Evolutionary conservation across 1,140 invertebrate species (phyloP).

Genomic region (Luehdorfia chinensis): DNA sequence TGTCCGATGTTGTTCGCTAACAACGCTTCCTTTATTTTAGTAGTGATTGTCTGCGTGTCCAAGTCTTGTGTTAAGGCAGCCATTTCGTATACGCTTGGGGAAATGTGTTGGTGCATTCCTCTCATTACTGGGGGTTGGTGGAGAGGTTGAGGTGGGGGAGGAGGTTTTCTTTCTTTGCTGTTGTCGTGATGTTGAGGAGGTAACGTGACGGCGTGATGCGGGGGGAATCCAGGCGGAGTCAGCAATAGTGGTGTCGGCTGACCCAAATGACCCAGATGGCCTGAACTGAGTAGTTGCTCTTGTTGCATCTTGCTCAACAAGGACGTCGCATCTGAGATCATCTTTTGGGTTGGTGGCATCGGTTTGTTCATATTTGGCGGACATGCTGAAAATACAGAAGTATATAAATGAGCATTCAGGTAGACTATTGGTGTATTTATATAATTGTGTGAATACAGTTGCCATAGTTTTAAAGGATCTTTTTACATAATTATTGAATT

Average conservation of each 20-base stretch:
- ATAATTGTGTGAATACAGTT: no score
- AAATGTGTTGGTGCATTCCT: constrained; percentile 87
- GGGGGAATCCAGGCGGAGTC: constrained; percentile 81
- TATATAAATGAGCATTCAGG: not conserved
- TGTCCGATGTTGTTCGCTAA: constrained; percentile 98
- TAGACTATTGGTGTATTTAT: no score
- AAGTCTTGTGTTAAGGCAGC: constrained; percentile 96
- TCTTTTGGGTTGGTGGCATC: constrained; percentile 86
- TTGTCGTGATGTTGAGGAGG: constrained; percentile 74
- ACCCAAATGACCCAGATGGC: constrained; percentile 74
- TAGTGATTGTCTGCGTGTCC: constrained; percentile 97
- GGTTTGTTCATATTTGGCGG: constrained; percentile 84
- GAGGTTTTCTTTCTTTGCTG: constrained; percentile 76
- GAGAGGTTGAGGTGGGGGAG: constrained; percentile 80
- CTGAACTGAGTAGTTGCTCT: constrained; percentile 78
- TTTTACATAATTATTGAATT: constrained; percentile 8
- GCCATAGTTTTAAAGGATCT: no score
- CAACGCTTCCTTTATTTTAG: constrained; percentile 97
- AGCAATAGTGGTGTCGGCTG: constrained; percentile 79
- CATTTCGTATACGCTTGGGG: constrained; percentile 96
- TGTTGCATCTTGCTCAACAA: constrained; percentile 85
- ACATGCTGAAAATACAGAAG: constrained; percentile 77
- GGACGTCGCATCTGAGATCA: constrained; percentile 84
- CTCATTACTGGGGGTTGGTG: constrained; percentile 82
- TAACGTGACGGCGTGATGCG: constrained; percentile 80